Base-by-base conservation (phyloP, 2,888 invertebrate species). In the Xestia rhomboidea region DNA sequence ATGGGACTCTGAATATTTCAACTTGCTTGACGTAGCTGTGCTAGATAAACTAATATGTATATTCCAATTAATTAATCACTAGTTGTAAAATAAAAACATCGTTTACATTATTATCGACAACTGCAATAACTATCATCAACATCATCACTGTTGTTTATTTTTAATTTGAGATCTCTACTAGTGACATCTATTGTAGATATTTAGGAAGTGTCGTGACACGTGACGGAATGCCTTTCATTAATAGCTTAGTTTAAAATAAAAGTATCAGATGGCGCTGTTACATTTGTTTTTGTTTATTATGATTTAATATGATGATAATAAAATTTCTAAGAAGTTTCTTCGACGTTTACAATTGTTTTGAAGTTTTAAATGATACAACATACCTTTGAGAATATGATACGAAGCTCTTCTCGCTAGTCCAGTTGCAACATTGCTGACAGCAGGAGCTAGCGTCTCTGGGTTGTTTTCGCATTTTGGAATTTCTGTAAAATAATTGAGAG, bases 141-240 rank as follows among this genome's bases (percentile, higher is more conserved):
- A 15, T 51, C 5, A 21, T 63, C n/a, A 24, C 13, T 18, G 62
- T 30, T 60, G 4, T 64, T 54, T 60, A 34, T 54, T 66, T 79
- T 13, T 54, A 51, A 63, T 49, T 30, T 41, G 3, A 38, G 24
- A 13, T 68, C 4, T 62, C 15, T 49, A 63, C 51, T 46, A 73
- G 67, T 44, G 84, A 66, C 84, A 79, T 84, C 84, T 84, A 38
- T 67, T 34, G 46, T 34, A n/a, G 15, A 57, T 34, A n/a, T 63
- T 57, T 27, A 18, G 11, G 11, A 18, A 46, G 15, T 24, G 4
- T 27, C 11, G 24, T 8, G 46, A 24, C 64, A 11, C 15, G 2
- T 11, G 34, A 69, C 8, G 4, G 41, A n/a, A 34, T 18, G 30
- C 11, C 7, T 5, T n/a, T 41, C 15, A 15, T 10, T n/a, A 64